Evolutionary conservation across 1,140 invertebrate genomes (phyloP), one percentile per base, ranked within the genome.

Genomic region (Augochlora pura): DNA sequence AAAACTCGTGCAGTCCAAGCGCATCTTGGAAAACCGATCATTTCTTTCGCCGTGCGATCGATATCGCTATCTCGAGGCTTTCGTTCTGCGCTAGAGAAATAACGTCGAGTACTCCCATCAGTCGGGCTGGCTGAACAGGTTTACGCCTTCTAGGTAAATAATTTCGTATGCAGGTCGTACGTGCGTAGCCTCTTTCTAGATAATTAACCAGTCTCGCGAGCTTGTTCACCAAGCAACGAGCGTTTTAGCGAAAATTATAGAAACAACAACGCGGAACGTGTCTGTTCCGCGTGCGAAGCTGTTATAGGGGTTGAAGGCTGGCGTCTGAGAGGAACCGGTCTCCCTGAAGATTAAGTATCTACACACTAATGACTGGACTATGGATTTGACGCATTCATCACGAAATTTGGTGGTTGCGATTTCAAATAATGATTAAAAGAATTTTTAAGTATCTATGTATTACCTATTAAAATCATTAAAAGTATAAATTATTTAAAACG

Each of bases 81-180:
- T 57, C 18, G 8, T n/a, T 9, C 54, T n/a, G 21, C 18, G 54
- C 54, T n/a, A 57, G 54, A 54, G 52, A 46, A 14, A 57, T 7
- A 57, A 8, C 54, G n/a, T 21, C 21, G n/a, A 1, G n/a, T 21
- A 9, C 21, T 57, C 54, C 54, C 54, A 57, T 57, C 54, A 27
- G 18, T n/a, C 21, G 25, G 52, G 12, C 32, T 9, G 39, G n/a
- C 57, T 49, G 39, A 67, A 42, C 12, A 25, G 72, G 75, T 75
- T 78, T 72, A 67, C 54, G 68, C 80, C 75, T 81, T 27, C n/a
- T 77, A 78, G 75, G 16, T 25, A 32, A 32, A 32, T 32, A 60
- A 70, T 27, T 71, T 54, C 75, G 80, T 81, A 78, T 81, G 80
- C 80, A 77, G 80, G 76, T 78, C 75, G 68, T 81, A 81, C 73